Conservation (phyloP, 2,113 vertebrate genomes). For the Lamprologus lemairii region DNA sequence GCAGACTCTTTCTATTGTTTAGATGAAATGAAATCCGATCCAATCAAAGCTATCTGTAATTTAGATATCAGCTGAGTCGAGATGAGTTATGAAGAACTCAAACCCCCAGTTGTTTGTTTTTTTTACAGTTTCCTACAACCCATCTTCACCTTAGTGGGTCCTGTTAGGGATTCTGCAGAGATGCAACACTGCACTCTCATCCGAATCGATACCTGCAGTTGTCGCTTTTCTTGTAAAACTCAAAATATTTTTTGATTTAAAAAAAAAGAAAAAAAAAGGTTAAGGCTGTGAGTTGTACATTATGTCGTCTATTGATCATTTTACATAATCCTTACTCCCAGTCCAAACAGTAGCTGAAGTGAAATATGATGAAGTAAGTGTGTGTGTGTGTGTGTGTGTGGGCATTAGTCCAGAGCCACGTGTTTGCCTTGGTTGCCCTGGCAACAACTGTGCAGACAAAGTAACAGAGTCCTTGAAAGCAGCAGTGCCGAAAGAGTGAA, state of each 20-base stretch:
- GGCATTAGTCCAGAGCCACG: conserved; percentile 32
- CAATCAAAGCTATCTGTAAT: background rate
- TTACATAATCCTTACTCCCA: background rate
- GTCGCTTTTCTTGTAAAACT: background rate
- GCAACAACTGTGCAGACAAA: conserved; percentile 67
- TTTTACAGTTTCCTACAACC: background rate
- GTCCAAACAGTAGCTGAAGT: background rate
- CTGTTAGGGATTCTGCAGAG: background rate
- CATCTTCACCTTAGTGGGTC: background rate
- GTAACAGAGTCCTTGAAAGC: conserved; percentile 65
- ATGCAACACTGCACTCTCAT: background rate
- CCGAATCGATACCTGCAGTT: conserved; percentile 11
- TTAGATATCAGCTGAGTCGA: background rate
- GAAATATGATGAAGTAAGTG: background rate
- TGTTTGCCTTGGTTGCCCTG: conserved; percentile 59
- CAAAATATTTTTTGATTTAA: background rate
- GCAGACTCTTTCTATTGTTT: background rate
- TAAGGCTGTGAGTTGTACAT: conserved; percentile 2
- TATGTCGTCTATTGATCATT: conserved; percentile 21
- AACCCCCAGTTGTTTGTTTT: background rate
- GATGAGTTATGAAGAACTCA: background rate
- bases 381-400: background rate
- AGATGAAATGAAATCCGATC: background rate
- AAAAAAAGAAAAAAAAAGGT: background rate
- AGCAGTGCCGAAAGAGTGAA: conserved; percentile 43